A percentile compares a stretch with the other conserved stretches of the same genome.
phyloP scores from a whole-genome alignment of 2,113 vertebrate species.

The Colius striatus region DNA sequence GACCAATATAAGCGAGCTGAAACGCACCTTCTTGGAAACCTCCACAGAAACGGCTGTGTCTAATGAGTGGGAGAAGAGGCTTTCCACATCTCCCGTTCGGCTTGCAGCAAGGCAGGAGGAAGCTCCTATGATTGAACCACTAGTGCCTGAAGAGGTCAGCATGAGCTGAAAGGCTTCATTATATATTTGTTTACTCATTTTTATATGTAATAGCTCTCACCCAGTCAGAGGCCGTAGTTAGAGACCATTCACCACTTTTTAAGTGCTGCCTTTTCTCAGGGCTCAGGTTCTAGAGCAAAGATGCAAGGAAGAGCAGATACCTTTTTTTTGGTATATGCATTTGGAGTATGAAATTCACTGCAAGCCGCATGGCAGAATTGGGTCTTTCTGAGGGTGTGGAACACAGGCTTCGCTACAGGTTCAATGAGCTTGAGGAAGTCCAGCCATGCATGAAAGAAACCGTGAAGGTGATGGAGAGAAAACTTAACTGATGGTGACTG shows the following conservation, averaged over 20 bases:
- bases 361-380: neutral
- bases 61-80: constrained; percentile 93
- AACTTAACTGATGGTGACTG: constrained; percentile 7
- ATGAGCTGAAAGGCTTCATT: constrained; percentile 43
- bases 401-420: neutral
- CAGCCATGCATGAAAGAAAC: neutral
- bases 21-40: constrained; percentile 93
- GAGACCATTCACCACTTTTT: neutral
- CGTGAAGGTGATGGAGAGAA: constrained; percentile 24
- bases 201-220: neutral
- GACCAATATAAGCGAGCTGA: constrained; percentile 93
- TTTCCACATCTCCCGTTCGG: constrained; percentile 86
- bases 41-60: constrained; percentile 75
- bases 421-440: neutral
- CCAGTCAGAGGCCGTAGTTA: neutral
- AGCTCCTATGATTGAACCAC: constrained; percentile 90
- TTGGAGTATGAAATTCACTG: neutral
- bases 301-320: neutral
- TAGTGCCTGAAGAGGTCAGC: constrained; percentile 92
- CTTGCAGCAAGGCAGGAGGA: constrained; percentile 84
- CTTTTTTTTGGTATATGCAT: neutral
- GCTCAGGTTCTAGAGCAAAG: neutral
- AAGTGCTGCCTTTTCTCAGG: neutral
- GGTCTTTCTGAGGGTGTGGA: neutral
- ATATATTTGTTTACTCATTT: neutral